A percentile compares a stretch with the other conserved stretches of the same genome.
Conservation (phyloP, 1,140 invertebrate species). For the Zaprionus gabonicus region DNA sequence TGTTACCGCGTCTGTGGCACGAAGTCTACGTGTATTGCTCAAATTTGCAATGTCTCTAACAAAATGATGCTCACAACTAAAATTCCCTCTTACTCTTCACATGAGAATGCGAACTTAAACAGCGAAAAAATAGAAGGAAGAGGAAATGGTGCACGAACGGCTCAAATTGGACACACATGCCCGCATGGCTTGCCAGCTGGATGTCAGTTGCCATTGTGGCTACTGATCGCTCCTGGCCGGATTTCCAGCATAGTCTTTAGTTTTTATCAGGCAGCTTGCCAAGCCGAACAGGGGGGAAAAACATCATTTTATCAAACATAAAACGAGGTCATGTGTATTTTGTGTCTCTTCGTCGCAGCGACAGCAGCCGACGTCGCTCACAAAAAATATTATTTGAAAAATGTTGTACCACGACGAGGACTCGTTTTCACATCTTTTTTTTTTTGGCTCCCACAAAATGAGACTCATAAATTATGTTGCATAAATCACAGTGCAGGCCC, state of each 20-base stretch:
- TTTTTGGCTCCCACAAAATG: slow-evolving; percentile 48
- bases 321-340: slow-evolving; percentile 70
- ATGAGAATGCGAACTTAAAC: not conserved
- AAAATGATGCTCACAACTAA: too few relatives aligned
- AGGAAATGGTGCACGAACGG: not conserved
- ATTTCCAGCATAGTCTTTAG: slow-evolving; percentile 46
- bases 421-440: slow-evolving; percentile 13
- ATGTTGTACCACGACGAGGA: slow-evolving; percentile 28
- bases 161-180: slow-evolving; percentile 23
- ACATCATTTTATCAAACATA: slow-evolving; percentile 67
- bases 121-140: not conserved
- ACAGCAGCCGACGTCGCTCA: not conserved
- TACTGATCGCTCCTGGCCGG: slow-evolving; percentile 46
- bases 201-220: slow-evolving; percentile 35
- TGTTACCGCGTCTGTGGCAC: not conserved
- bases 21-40: not conserved
- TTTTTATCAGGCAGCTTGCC: slow-evolving; percentile 48
- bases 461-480: slow-evolving; percentile 70
- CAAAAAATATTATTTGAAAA: slow-evolving; percentile 44
- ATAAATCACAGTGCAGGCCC: slow-evolving; percentile 61
- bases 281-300: slow-evolving; percentile 15
- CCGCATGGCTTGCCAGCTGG: slow-evolving; percentile 22
- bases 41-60: too few relatives aligned
- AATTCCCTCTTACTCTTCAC: not conserved
- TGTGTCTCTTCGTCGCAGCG: slow-evolving; percentile 10